Evolutionary conservation across 2,797 vertebrate genomes (phyloP).

Genomic region (Chiroxiphia lanceolata): DNA sequence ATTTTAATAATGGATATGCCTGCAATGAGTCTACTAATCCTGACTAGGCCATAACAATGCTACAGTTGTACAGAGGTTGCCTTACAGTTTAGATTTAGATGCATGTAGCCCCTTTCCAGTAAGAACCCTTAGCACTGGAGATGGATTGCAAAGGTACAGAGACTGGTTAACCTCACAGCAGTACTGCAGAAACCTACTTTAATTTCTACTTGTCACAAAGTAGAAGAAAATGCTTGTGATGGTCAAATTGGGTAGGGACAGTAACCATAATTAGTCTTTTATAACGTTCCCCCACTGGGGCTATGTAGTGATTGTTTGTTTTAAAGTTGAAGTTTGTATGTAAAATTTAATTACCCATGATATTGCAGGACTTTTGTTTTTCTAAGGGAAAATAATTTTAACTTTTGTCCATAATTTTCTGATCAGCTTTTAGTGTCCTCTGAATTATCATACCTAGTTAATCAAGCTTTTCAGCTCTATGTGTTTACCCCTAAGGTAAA

Average conservation of each 20-base stretch:
- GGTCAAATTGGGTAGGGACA: neutral
- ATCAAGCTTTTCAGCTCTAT: neutral
- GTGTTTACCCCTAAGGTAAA: neutral
- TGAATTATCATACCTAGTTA: neutral
- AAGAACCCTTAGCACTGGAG: neutral
- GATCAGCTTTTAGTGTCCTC: neutral
- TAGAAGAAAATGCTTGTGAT: neutral
- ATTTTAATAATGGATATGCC: neutral
- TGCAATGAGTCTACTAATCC: neutral
- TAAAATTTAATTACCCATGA: neutral
- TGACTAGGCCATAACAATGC: neutral
- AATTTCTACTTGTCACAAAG: neutral
- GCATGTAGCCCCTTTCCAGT: accelerated
- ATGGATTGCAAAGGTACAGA: neutral
- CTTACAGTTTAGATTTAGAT: neutral
- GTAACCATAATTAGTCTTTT: neutral
- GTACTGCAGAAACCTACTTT: neutral
- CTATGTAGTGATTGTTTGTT: neutral
- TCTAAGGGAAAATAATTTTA: neutral
- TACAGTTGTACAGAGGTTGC: neutral
- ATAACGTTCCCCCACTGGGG: accelerated
- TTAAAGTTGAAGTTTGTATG: neutral
- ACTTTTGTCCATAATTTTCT: neutral
- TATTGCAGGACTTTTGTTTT: neutral
- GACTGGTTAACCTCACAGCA: neutral